Evolutionary conservation across 1,140 invertebrate species (phyloP), one percentile per base, ranked within the genome.

Genomic region (Drosophila kanapiae): DNA sequence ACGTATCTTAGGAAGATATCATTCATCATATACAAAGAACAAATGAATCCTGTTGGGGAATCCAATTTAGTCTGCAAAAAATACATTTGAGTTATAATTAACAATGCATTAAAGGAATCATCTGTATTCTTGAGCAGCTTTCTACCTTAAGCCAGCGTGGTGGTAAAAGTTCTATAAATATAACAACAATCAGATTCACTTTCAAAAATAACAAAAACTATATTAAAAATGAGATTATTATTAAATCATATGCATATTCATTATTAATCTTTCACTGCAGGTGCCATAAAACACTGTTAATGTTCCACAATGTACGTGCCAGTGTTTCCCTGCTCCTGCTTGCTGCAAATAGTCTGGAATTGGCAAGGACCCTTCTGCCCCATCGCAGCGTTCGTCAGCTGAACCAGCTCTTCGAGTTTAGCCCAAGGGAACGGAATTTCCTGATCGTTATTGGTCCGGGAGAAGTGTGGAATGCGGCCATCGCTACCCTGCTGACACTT

Each of bases 221-320:
- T 1, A 0, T 38, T n/a, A 27, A n/a, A 27, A 56, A 23, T 54
- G 0, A 1, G 37, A 29, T 40, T n/a, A 6, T 42, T 27, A 8
- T 27, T 11, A 42, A 43, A n/a, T 6, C 10, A 6, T 11, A 1
- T 18, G 14, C 35, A 6, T 27, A 31, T 23, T 9, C 16, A 61
- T 23, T 13, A 31, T 18, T 38, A 14, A 40, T 18, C 10, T 35
- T 27, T 69, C 23, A 29, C 75, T 82, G 45, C 78, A 93, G 91
- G 48, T 85, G 91, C 57, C 82, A 91, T 79, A 86, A 85, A 82
- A 91, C 82, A 76, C 64, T 93, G 67, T 64, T 92, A 53, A 78
- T 78, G 71, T 92, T 92, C 74, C 91, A 93, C 72, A 93, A 92
- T 91, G 69, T 80, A 70, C 88, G 91, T 40, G 85, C 91, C 58